Conservation (phyloP, 1,140 invertebrate genomes). For the Medauroidea extradentata region DNA sequence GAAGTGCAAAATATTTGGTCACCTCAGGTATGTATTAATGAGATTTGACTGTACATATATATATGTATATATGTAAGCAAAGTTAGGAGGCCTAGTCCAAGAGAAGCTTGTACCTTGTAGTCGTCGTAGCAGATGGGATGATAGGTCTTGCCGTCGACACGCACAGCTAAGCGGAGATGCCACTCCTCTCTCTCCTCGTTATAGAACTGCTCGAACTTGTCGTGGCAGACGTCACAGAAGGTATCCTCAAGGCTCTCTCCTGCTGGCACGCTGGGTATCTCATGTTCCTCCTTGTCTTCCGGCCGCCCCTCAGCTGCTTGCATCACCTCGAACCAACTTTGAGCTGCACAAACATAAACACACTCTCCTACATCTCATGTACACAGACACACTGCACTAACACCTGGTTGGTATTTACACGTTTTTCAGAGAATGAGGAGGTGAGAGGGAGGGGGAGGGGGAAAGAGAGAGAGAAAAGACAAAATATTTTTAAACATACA, state of each 20-base stretch:
- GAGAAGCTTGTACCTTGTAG: constrained; percentile 63
- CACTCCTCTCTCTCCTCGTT: constrained; percentile 95
- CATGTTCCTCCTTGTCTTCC: constrained; percentile 49
- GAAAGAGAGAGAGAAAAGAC: too few species aligned
- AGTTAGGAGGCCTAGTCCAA: too few species aligned
- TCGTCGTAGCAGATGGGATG: constrained; percentile 91
- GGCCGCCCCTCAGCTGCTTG: constrained; percentile 45
- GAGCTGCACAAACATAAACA: constrained; percentile 62
- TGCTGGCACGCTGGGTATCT: constrained; percentile 57
- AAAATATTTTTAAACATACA: too few species aligned
- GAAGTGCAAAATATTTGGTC: too few species aligned
- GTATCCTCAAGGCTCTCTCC: constrained; percentile 53
- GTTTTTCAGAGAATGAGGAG: too few species aligned
- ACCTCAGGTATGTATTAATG: too few species aligned
- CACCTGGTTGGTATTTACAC: too few species aligned
- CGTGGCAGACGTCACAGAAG: constrained; percentile 83
- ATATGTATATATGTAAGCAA: too few species aligned
- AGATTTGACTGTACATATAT: too few species aligned
- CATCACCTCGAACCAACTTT: constrained; percentile 83
- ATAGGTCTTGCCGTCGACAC: constrained; percentile 73
- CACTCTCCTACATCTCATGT: too few species aligned
- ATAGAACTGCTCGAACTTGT: constrained; percentile 90
- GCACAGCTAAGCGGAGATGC: constrained; percentile 81
- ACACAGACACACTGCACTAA: too few species aligned
- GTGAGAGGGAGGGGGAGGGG: too few species aligned